A percentile compares a stretch with the other conserved stretches of the same genome.
Conservation (phyloP, 2,113 vertebrate species). For the Gymnogyps californianus region DNA sequence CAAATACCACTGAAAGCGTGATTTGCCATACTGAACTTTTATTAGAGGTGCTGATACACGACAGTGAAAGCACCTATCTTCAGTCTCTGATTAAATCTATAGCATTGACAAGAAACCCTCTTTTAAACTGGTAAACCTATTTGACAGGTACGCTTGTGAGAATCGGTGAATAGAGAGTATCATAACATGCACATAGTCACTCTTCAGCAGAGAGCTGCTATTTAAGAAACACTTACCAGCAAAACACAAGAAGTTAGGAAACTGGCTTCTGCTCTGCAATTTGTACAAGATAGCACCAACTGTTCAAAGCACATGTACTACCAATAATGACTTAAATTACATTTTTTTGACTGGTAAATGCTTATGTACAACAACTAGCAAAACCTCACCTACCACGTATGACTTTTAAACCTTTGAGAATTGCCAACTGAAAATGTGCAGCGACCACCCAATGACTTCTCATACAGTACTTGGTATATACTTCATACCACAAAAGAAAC, state of each 20-base stretch:
- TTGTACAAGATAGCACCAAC: neutral
- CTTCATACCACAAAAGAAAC: neutral
- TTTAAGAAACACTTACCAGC: neutral
- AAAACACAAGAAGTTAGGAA: neutral
- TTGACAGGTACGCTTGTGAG: neutral
- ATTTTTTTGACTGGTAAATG: neutral
- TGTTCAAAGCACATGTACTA: rapidly evolving
- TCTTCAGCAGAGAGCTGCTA: neutral
- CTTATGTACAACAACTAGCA: neutral
- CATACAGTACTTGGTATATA: neutral
- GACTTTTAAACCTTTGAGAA: neutral
- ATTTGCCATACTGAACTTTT: neutral
- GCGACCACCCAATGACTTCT: neutral
- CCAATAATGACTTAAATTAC: neutral
- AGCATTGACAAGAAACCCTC: neutral
- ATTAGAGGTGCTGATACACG: neutral
- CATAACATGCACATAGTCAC: rapidly evolving
- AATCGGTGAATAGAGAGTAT: neutral
- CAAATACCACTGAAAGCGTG: neutral
- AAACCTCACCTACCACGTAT: rapidly evolving
- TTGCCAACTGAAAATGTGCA: neutral
- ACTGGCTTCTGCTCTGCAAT: neutral
- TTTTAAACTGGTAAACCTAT: neutral
- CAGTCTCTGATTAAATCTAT: neutral
- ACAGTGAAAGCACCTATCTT: neutral